phyloP scores from a whole-genome alignment of 2,888 invertebrate species.

The Plebejus argus region DNA sequence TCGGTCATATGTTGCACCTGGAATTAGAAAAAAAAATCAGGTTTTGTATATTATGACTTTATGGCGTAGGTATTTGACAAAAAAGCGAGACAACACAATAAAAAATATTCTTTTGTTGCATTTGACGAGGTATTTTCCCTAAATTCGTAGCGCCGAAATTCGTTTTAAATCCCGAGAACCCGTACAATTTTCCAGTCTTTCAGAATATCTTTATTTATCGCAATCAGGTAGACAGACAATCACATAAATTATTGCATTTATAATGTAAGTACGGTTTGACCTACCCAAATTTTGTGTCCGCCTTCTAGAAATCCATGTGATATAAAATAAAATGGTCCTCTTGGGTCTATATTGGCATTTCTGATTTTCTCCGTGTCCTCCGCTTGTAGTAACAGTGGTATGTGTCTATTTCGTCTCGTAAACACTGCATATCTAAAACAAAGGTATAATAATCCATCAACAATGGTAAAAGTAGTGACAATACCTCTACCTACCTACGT shows the following conservation, averaged over 20 bases:
- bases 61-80: conserved; percentile 16
- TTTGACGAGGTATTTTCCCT: too few species aligned
- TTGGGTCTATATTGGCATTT: conserved; percentile 82
- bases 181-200: too few species aligned
- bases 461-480: too few species aligned
- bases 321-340: conserved; percentile 86
- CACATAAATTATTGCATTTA: too few species aligned
- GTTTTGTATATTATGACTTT: too few species aligned
- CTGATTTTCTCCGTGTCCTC: conserved; percentile 83
- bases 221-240: too few species aligned
- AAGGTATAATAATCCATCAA: conserved; percentile 24
- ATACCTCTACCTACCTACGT: too few species aligned
- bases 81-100: background rate
- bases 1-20: conserved; percentile 86
- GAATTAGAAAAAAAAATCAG: background rate
- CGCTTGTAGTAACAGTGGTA: conserved; percentile 83
- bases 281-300: conserved; percentile 90
- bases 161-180: too few species aligned
- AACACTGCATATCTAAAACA: conserved; percentile 74
- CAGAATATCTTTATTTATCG: too few species aligned
- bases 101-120: too few species aligned
- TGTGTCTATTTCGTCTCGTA: conserved; percentile 80
- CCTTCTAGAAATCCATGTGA: conserved; percentile 94
- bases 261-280: too few species aligned
- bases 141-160: too few species aligned